These are phyloP conservation scores for Gobio occitaniae DNA, from an alignment of 2,797 vertebrate species.

Conservation along the genomic window DNA sequence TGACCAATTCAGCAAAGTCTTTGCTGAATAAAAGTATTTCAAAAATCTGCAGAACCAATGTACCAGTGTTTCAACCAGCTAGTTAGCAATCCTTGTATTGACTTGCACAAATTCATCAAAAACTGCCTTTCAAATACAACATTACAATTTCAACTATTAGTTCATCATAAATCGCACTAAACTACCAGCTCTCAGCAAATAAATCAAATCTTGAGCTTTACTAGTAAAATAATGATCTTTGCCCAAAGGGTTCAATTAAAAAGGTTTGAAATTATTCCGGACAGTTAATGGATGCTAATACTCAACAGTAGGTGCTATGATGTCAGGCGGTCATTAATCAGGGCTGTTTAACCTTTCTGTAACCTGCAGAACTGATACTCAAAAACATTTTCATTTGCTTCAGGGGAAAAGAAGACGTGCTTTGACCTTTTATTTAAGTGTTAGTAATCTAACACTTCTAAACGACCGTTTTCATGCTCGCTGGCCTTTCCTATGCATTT, in stretches of 20 bases:
- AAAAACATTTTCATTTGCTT: slow-evolving; percentile 37
- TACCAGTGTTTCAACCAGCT: neutral
- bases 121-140: neutral
- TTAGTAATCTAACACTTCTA: slow-evolving; percentile 38
- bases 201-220: slow-evolving; percentile 15
- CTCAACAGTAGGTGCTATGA: slow-evolving; percentile 1
- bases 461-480: slow-evolving; percentile 22
- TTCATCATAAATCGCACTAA: neutral
- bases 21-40: neutral
- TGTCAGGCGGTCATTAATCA: slow-evolving; percentile 39
- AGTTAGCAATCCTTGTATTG: neutral
- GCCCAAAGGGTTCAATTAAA: slow-evolving; percentile 1
- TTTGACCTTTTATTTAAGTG: slow-evolving; percentile 47
- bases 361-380: slow-evolving; percentile 28
- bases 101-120: neutral
- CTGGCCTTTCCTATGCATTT: slow-evolving; percentile 3
- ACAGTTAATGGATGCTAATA: slow-evolving; percentile 12
- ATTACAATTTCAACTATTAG: neutral
- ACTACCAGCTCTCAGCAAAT: slow-evolving; percentile 11
- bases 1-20: neutral
- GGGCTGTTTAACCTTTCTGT: slow-evolving; percentile 39
- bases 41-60: neutral
- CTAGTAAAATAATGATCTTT: slow-evolving; percentile 28
- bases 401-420: neutral
- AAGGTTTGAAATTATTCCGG: neutral